Conservation (phyloP, 1,140 invertebrate species). For the Charaxes varanes region DNA sequence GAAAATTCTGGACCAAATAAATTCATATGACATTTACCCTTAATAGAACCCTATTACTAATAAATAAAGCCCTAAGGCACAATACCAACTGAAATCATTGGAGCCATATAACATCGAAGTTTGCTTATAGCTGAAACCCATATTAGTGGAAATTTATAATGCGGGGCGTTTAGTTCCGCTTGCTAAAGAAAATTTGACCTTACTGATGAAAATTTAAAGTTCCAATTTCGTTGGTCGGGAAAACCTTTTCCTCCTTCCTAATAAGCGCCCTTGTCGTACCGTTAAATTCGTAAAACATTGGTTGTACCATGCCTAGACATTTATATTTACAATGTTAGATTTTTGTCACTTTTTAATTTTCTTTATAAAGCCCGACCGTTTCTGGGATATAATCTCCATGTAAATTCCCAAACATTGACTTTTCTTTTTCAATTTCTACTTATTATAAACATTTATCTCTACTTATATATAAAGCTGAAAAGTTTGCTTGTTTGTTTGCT, state of each 20-base stretch:
- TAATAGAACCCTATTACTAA: not conserved
- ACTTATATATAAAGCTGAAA: too few species aligned
- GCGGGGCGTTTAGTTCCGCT: not conserved
- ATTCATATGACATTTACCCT: slow-evolving; percentile 1
- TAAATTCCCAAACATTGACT: too few species aligned
- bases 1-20: too few species aligned
- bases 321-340: too few species aligned
- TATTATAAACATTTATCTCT: too few species aligned
- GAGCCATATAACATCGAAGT: slow-evolving; percentile 2
- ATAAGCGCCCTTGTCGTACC: slow-evolving; percentile 3
- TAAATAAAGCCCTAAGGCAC: slow-evolving; percentile 2
- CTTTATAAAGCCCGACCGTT: too few species aligned
- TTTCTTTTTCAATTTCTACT: too few species aligned
- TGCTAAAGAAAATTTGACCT: not conserved
- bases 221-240: not conserved
- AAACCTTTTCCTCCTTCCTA: not conserved
- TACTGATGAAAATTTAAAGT: not conserved
- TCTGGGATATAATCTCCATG: too few species aligned
- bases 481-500: too few species aligned
- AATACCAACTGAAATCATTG: slow-evolving; percentile 3
- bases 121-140: slow-evolving; percentile 2
- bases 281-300: slow-evolving; percentile 1
- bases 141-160: slow-evolving; percentile 5
- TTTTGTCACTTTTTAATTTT: too few species aligned
- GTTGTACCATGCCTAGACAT: too few species aligned